phyloP scores from a whole-genome alignment of 2,113 vertebrate genomes.

The Nyctibius bracteatus region DNA sequence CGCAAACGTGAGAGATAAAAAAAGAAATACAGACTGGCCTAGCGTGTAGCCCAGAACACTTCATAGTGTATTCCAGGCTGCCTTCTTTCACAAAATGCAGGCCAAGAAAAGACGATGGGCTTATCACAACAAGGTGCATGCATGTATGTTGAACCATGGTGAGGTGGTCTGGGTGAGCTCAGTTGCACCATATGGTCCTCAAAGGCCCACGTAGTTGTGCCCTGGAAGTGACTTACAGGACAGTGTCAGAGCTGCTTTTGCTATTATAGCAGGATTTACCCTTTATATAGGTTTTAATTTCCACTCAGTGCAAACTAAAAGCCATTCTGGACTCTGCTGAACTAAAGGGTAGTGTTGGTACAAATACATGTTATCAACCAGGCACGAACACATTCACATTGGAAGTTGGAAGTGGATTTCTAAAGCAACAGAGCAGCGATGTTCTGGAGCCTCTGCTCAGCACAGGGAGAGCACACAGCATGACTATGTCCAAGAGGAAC shows the following conservation, averaged over 20 bases:
- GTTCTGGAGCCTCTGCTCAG: not conserved
- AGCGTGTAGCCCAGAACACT: not conserved
- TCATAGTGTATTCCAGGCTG: not conserved
- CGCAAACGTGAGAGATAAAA: not conserved
- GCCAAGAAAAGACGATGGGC: not conserved
- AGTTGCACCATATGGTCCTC: not conserved
- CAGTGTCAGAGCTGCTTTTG: not conserved
- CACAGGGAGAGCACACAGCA: not conserved
- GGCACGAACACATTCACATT: not conserved
- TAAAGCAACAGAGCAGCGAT: not conserved
- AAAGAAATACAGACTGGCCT: not conserved
- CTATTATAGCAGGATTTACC: not conserved
- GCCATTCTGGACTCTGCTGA: not conserved
- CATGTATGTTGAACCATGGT: fast-evolving
- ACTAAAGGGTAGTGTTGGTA: not conserved
- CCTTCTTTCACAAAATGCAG: not conserved
- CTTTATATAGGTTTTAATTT: not conserved
- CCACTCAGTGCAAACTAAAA: not conserved
- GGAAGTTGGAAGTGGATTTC: not conserved
- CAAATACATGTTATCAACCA: not conserved
- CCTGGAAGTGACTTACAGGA: not conserved
- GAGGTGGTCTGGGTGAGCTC: not conserved
- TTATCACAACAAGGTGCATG: not conserved
- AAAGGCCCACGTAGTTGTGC: not conserved
- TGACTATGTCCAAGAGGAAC: not conserved